These are phyloP conservation scores for Beaufortia kweichowensis DNA, from an alignment of 2,113 vertebrate species.

Conservation along the genomic window DNA sequence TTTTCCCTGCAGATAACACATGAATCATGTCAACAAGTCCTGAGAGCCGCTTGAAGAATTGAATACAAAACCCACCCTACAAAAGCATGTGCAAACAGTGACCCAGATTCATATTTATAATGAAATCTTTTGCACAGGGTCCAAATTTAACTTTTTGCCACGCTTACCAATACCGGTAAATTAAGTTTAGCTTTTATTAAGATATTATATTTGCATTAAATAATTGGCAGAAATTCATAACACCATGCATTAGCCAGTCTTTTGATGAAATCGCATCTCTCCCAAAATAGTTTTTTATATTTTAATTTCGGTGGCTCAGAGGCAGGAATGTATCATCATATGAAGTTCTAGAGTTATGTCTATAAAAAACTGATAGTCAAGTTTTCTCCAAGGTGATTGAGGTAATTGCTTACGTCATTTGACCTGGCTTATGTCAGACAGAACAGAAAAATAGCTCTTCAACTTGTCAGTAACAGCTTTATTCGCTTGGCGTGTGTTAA, in stretches of 20 bases:
- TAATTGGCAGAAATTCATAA: background rate
- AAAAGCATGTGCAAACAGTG: constrained; percentile 52
- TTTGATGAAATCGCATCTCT: no score
- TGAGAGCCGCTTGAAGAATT: constrained; percentile 45
- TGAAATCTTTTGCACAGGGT: background rate
- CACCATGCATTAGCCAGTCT: no score
- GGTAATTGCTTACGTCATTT: background rate
- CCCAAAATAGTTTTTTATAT: no score
- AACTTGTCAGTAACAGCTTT: background rate
- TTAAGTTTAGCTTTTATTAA: background rate
- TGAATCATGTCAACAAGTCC: constrained; percentile 64
- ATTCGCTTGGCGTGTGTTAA: background rate
- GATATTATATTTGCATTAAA: background rate
- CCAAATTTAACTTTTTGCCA: background rate
- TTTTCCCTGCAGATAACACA: constrained; percentile 53
- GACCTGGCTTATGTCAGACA: background rate
- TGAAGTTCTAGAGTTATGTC: no score
- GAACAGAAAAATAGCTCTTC: background rate
- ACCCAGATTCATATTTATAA: background rate
- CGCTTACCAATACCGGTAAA: background rate
- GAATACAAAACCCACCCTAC: constrained; percentile 52
- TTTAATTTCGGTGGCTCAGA: no score
- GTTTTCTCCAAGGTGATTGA: no score
- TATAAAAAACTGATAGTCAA: no score
- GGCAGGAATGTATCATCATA: no score